These are phyloP conservation scores for Hoplodrina blanda DNA, from an alignment of 2,888 invertebrate genomes.

Conservation along the genomic window DNA sequence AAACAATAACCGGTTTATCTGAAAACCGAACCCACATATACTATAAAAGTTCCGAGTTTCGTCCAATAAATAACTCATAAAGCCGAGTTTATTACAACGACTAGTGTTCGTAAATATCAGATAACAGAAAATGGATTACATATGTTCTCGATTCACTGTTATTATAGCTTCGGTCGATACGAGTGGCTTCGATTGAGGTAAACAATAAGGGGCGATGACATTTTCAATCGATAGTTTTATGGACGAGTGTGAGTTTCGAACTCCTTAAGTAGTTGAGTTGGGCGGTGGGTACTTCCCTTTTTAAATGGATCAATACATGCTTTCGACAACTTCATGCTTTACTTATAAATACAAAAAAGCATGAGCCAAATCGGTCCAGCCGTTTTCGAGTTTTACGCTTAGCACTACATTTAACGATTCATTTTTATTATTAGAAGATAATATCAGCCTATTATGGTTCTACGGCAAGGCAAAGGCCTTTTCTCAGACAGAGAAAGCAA, in stretches of 20 bases:
- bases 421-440: too few species aligned
- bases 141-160: slow-evolving; percentile 21
- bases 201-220: slow-evolving; percentile 53
- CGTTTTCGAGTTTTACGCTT: too few species aligned
- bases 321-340: too few species aligned
- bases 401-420: too few species aligned
- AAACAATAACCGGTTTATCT: too few species aligned
- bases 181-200: slow-evolving; percentile 15
- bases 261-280: slow-evolving; percentile 8
- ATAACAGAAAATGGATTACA: slow-evolving; percentile 45
- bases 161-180: slow-evolving; percentile 21
- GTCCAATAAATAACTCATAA: slow-evolving; percentile 29
- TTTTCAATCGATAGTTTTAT: slow-evolving; percentile 52
- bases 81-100: slow-evolving; percentile 19
- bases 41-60: background rate
- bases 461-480: too few species aligned
- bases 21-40: too few species aligned
- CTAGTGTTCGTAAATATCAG: slow-evolving; percentile 30
- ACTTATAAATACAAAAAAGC: too few species aligned
- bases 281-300: background rate
- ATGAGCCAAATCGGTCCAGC: too few species aligned
- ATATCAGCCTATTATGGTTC: too few species aligned
- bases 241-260: slow-evolving; percentile 19
- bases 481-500: too few species aligned
- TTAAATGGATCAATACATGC: too few species aligned